Evolutionary conservation across 1,140 invertebrate species (phyloP), one percentile per base, ranked within the genome.

Genomic region (Magallana ariakensis): DNA sequence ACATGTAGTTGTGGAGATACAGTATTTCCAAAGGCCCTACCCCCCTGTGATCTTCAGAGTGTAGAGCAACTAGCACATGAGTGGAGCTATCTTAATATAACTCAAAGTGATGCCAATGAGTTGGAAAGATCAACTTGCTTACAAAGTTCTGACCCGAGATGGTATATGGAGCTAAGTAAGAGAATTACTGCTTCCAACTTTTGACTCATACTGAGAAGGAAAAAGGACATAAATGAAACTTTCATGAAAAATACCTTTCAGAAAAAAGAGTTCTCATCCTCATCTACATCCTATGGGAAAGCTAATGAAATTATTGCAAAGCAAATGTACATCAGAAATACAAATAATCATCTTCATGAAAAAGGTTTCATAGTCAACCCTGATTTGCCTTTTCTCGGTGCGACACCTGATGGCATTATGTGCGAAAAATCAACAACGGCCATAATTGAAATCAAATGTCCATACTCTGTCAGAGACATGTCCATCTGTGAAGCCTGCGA

Each of bases 121-220:
- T 13, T 87, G 54, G 86, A 87, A 62, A 55, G 81, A 81, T 19
- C 15, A 56, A 87, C 87, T 22, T 8, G 70, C 16, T 15, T 33
- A 9, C 87, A 87, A 54, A 46, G 26, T 56, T 33, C 60, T 19
- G n/a, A 16, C 53, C 11, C 16, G 4, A 33, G n/a, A 22, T 87
- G 87, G 70, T 19, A 53, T 81, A 22, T 58, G 7, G 54, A 80
- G 22, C 75, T 83, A 81, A 84, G 56, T 16, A 81, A 84, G 26
- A 85, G 83, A 84, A 11, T 87, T 19, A 87, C 83, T 75, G 86
- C 86, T n/a, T 87, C 87, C 80, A 80, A 85, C 16, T 87, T 87
- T 85, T 26, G 9, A 11, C 62, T 19, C 15, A 53, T 87, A 26
- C 33, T 86, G 70, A 86, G 56, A n/a, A 86, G 75, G 80, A 85